Conservation (phyloP, 1,140 invertebrate genomes). For the Listronotus oregonensis region DNA sequence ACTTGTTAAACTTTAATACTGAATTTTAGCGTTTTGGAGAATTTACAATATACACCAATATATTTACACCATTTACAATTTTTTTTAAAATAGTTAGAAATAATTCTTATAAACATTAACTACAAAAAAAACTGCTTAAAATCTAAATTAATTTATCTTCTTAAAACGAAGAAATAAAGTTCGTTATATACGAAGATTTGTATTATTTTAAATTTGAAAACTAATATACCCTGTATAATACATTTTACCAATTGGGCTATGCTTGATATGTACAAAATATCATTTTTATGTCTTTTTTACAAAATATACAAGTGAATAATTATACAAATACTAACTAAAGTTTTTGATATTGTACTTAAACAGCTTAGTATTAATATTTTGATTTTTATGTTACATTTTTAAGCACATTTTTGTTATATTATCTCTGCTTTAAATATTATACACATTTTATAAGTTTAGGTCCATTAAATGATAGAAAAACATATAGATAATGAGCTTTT, state of each 20-base stretch:
- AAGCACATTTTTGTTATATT: too few relatives aligned
- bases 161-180: neutral
- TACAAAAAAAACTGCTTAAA: too few relatives aligned
- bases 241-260: conserved; percentile 18
- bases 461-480: too few relatives aligned
- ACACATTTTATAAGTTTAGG: too few relatives aligned
- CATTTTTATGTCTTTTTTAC: conserved; percentile 11
- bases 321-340: neutral
- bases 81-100: neutral
- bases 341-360: conserved; percentile 39
- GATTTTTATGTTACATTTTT: neutral
- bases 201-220: neutral
- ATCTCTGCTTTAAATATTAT: too few relatives aligned
- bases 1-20: neutral
- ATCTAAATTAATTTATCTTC: neutral
- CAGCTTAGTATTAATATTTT: conserved; percentile 18
- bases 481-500: too few relatives aligned
- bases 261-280: conserved; percentile 35
- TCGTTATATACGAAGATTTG: neutral
- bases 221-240: conserved; percentile 36
- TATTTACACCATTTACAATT: neutral
- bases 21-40: neutral
- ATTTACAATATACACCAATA: conserved; percentile 1
- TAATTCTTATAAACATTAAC: too few relatives aligned
- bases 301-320: conserved; percentile 9